These are phyloP conservation scores for Hiodon tergisus DNA, from an alignment of 2,113 vertebrate genomes.

Conservation along the genomic window DNA sequence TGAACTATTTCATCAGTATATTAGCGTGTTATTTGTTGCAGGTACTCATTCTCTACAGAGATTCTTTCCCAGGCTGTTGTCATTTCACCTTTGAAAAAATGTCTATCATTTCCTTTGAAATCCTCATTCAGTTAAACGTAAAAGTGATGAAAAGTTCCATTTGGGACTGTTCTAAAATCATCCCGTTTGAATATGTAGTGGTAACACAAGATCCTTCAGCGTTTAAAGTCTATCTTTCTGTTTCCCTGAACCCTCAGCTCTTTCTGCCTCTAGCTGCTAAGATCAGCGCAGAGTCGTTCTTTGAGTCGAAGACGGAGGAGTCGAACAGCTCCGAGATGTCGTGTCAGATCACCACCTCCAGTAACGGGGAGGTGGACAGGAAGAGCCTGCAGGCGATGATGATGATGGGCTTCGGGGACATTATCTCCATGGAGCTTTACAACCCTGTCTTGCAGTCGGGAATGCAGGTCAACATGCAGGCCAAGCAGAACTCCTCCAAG, in stretches of 20 bases:
- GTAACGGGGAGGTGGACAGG: constrained; percentile 81
- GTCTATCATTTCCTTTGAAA: too few relatives aligned
- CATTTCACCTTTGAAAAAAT: too few relatives aligned
- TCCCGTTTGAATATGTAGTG: neutral
- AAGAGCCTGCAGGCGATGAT: constrained; percentile 80
- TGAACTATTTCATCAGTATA: too few relatives aligned
- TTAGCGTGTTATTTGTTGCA: too few relatives aligned
- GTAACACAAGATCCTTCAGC: constrained; percentile 21
- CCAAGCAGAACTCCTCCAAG: constrained; percentile 86
- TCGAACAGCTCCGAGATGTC: constrained; percentile 89
- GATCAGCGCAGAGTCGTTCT: constrained; percentile 85
- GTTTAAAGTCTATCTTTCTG: constrained; percentile 53
- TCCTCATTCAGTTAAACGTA: too few relatives aligned
- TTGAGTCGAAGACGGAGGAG: constrained; percentile 88
- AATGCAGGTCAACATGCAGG: constrained; percentile 88
- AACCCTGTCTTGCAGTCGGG: constrained; percentile 79
- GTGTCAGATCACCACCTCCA: constrained; percentile 80
- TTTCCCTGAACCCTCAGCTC: constrained; percentile 63
- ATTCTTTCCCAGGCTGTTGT: too few relatives aligned
- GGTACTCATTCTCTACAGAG: too few relatives aligned
- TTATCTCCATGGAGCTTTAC: constrained; percentile 80
- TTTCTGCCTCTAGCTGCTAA: constrained; percentile 83
- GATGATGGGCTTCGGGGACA: constrained; percentile 83
- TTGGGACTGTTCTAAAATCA: too few relatives aligned
- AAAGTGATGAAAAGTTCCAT: too few relatives aligned